Conservation (phyloP, 2,797 vertebrate species). For the Ctenosaura bakeri region DNA sequence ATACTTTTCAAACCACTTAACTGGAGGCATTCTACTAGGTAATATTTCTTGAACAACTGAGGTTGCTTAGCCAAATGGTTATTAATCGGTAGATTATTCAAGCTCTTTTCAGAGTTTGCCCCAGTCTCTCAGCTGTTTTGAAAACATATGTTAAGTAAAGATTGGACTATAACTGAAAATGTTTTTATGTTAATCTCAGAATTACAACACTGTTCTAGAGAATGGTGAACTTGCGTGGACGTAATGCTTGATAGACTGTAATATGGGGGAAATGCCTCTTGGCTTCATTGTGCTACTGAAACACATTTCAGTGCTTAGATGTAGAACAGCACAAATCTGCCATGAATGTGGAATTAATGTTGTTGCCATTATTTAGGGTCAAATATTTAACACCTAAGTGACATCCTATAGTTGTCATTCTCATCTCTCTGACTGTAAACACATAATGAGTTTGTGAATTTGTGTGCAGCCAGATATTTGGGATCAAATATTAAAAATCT, state of each 20-base stretch:
- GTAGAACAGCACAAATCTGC: neutral
- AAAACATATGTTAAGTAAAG: neutral
- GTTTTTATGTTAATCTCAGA: neutral
- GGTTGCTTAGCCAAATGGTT: neutral
- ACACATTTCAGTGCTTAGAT: neutral
- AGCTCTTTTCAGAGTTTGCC: neutral
- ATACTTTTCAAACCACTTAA: neutral
- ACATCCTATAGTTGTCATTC: neutral
- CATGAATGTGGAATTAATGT: neutral
- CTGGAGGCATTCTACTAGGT: neutral
- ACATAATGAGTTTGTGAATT: neutral
- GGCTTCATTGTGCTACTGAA: neutral
- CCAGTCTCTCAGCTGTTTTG: slow-evolving; percentile 21
- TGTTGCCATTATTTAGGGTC: neutral
- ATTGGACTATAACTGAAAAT: neutral
- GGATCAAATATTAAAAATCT: neutral
- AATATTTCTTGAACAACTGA: neutral
- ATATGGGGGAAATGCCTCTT: neutral
- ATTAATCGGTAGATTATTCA: neutral
- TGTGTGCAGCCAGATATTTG: neutral
- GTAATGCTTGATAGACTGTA: neutral
- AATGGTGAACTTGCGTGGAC: neutral
- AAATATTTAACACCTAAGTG: neutral
- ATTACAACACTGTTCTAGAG: neutral
- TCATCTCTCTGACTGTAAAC: neutral